These are phyloP conservation scores for Hypselothyrea guttata DNA, from an alignment of 2,888 invertebrate genomes.

Conservation along the genomic window DNA sequence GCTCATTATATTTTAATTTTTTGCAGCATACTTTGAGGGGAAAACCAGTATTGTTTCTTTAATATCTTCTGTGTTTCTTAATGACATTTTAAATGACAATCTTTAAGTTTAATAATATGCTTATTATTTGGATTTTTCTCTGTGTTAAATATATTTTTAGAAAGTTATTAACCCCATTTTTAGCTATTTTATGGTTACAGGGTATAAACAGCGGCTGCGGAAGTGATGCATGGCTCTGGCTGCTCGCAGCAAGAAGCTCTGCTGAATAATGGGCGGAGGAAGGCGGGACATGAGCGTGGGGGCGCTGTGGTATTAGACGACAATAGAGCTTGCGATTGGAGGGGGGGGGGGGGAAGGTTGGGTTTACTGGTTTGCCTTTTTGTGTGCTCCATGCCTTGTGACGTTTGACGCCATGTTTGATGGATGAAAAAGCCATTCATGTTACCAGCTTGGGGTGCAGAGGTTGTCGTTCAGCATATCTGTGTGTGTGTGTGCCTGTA, in stretches of 20 bases:
- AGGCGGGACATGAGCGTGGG: conserved; percentile 7
- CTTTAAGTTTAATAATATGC: too few species aligned
- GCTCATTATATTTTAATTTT: too few species aligned
- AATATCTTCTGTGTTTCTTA: too few species aligned
- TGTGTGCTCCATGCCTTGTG: conserved; percentile 73
- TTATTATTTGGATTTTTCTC: too few species aligned
- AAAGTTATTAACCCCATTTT: too few species aligned
- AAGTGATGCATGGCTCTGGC: conserved; percentile 74
- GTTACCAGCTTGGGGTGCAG: conserved; percentile 75
- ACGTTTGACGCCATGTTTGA: conserved; percentile 81
- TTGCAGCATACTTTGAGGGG: too few species aligned
- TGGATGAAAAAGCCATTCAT: conserved; percentile 78
- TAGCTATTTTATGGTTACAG: too few species aligned
- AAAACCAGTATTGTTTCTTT: too few species aligned
- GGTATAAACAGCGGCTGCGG: conserved; percentile 61
- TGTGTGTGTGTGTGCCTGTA: conserved; percentile 14
- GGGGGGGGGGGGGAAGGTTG: conserved; percentile 41
- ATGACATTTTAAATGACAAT: too few species aligned
- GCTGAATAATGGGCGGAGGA: conserved; percentile 17
- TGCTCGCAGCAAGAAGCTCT: conserved; percentile 8
- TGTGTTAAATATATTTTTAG: too few species aligned
- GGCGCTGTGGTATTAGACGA: conserved; percentile 73
- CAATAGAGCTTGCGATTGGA: conserved; percentile 64
- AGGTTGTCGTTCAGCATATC: conserved; percentile 61
- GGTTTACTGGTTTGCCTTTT: conserved; percentile 62